These are phyloP conservation scores for Pseudolycoriella hygida DNA, from an alignment of 2,888 invertebrate species.

Conservation along the genomic window DNA sequence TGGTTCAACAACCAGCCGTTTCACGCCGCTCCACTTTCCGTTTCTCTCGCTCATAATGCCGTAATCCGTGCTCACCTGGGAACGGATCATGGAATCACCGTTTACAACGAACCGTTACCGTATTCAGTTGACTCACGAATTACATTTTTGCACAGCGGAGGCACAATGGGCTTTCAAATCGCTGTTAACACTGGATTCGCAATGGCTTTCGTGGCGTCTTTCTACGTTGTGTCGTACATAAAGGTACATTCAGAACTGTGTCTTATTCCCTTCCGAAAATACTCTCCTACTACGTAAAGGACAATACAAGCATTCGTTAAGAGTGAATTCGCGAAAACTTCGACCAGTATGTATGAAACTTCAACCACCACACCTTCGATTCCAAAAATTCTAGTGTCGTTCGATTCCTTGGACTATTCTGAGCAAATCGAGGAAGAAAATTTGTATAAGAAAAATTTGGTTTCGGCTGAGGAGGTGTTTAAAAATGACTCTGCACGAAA, in stretches of 20 bases:
- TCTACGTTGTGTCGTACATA: constrained; percentile 5
- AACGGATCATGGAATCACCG: constrained; percentile 18
- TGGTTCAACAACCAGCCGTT: constrained; percentile 68
- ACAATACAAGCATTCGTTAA: no score
- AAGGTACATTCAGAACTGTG: not conserved
- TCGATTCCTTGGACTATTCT: no score
- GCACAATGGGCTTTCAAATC: constrained; percentile 35
- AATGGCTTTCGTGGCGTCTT: constrained; percentile 43
- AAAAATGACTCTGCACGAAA: no score
- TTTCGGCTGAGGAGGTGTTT: no score
- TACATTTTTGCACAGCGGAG: constrained; percentile 15
- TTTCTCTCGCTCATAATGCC: constrained; percentile 44
- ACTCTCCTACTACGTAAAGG: no score
- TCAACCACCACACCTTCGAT: no score
- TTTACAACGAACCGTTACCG: constrained; percentile 52
- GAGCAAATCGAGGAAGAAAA: no score
- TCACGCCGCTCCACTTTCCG: constrained; percentile 50
- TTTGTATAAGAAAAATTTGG: no score
- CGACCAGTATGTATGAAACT: no score
- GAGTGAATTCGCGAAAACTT: no score
- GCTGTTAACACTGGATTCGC: constrained; percentile 55
- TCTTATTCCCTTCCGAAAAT: not conserved
- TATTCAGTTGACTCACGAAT: constrained; percentile 34
- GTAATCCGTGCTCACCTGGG: constrained; percentile 28
- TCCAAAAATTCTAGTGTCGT: no score